These are phyloP conservation scores for Erpornis zantholeuca DNA, from an alignment of 2,113 vertebrate species.

Conservation along the genomic window DNA sequence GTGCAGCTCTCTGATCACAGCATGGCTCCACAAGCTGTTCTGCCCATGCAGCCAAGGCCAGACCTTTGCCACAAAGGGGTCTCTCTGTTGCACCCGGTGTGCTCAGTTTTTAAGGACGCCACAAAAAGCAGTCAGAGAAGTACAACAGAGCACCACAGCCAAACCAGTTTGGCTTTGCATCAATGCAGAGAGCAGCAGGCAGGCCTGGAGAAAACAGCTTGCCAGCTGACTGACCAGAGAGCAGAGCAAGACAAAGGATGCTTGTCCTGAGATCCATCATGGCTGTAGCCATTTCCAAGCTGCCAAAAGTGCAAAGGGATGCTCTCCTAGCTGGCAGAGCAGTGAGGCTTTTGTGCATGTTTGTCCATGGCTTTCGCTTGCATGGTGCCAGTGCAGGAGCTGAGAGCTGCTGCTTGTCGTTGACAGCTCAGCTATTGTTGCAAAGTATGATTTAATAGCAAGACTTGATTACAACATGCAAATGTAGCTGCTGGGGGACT, in stretches of 20 bases:
- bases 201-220: neutral
- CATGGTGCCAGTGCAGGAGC: neutral
- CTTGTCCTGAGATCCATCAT: neutral
- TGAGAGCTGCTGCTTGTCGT: neutral
- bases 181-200: neutral
- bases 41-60: neutral
- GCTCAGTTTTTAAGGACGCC: neutral
- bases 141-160: neutral
- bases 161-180: neutral
- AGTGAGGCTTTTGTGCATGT: neutral
- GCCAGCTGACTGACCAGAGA: neutral
- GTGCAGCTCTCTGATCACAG: neutral
- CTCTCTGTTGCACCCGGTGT: neutral
- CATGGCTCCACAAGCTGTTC: neutral
- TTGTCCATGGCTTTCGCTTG: neutral
- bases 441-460: conserved; percentile 64
- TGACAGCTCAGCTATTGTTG: conserved; percentile 47
- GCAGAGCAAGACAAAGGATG: neutral
- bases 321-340: neutral
- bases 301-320: neutral
- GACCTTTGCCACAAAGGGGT: neutral
- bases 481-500: conserved; percentile 47
- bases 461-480: conserved; percentile 49
- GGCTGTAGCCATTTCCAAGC: neutral
- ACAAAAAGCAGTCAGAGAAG: neutral